phyloP scores from a whole-genome alignment of 2,113 vertebrate species.

The Callocephalon fimbriatum region DNA sequence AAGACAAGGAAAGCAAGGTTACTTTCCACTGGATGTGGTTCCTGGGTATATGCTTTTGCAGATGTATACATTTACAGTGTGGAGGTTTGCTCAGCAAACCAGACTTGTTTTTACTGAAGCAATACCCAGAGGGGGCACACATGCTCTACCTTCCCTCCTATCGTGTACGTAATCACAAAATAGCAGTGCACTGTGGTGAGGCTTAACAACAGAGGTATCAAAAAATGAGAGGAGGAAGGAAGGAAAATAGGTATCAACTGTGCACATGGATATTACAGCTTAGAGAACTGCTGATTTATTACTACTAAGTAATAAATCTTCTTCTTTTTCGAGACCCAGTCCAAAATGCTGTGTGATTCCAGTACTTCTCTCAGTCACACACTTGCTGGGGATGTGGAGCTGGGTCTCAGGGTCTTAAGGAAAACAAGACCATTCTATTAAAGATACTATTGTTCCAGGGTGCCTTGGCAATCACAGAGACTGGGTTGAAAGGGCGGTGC shows the following conservation, averaged over 20 bases:
- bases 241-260: neutral
- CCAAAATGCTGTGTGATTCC: neutral
- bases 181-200: neutral
- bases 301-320: neutral
- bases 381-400: neutral
- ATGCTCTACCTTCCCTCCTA: neutral
- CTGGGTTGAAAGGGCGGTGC: neutral
- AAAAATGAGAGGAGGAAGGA: neutral
- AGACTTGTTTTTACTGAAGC: neutral
- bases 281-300: neutral
- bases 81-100: neutral
- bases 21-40: neutral
- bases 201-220: neutral
- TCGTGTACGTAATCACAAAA: fast-evolving
- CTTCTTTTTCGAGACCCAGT: neutral
- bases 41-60: neutral
- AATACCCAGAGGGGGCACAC: conserved; percentile 5
- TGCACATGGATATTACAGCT: neutral
- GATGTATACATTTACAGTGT: neutral
- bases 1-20: neutral
- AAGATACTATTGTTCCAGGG: neutral
- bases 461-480: neutral
- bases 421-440: neutral
- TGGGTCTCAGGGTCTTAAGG: neutral
- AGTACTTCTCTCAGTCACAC: neutral